Evolutionary conservation across 2,113 vertebrate genomes (phyloP).

Genomic region (Bostrychus sinensis): DNA sequence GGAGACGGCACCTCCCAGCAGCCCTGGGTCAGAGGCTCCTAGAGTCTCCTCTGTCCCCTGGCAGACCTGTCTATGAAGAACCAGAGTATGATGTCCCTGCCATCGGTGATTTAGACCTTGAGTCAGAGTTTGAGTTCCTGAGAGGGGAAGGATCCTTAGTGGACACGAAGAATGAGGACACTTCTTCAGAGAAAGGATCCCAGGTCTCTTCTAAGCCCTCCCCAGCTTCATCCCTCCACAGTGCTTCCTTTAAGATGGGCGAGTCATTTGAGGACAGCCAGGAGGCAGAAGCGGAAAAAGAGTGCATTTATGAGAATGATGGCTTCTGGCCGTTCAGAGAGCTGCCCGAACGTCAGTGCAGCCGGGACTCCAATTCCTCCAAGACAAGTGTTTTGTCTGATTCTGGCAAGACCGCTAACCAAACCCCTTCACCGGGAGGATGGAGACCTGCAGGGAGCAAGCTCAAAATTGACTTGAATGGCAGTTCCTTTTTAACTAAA

Average conservation of each 20-base stretch:
- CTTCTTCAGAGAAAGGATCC: slow-evolving; percentile 64
- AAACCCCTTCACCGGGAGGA: slow-evolving; percentile 79
- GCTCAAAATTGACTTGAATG: slow-evolving; percentile 83
- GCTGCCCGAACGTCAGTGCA: slow-evolving; percentile 83
- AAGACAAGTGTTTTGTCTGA: slow-evolving; percentile 81
- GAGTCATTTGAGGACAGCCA: slow-evolving; percentile 87
- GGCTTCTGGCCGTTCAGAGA: slow-evolving; percentile 84
- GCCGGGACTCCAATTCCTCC: slow-evolving; percentile 83
- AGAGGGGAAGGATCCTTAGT: slow-evolving; percentile 67
- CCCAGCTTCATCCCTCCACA: slow-evolving; percentile 81
- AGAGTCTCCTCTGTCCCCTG: slow-evolving; percentile 83
- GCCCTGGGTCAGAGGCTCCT: slow-evolving; percentile 78
- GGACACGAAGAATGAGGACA: slow-evolving; percentile 66
- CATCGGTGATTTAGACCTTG: slow-evolving; percentile 81
- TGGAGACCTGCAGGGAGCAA: slow-evolving; percentile 83
- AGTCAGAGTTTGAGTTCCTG: slow-evolving; percentile 78
- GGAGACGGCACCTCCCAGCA: slow-evolving; percentile 78
- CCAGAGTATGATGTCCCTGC: slow-evolving; percentile 97
- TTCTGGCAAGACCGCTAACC: slow-evolving; percentile 71
- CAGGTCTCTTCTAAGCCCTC: slow-evolving; percentile 68
- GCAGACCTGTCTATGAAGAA: slow-evolving; percentile 90
- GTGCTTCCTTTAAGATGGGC: slow-evolving; percentile 83
- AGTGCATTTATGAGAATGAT: slow-evolving; percentile 96
- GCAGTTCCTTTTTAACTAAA: slow-evolving; percentile 71
- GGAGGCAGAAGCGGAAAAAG: slow-evolving; percentile 77